phyloP scores from a whole-genome alignment of 2,797 vertebrate species.

The Anniella stebbinsi region DNA sequence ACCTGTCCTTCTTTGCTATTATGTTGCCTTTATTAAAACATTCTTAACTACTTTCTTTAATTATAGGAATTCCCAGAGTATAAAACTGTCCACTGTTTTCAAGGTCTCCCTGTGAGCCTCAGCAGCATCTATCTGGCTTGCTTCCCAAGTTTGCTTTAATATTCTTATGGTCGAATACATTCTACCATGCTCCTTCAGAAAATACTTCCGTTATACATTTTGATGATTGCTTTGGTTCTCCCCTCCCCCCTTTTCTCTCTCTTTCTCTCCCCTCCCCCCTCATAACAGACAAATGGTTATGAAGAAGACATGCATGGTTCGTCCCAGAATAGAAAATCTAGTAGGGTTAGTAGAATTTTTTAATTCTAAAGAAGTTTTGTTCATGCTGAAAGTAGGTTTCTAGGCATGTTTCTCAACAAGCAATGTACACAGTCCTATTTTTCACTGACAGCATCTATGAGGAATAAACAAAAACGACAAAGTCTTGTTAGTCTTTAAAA shows the following conservation, averaged over 20 bases:
- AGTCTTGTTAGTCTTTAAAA: not conserved
- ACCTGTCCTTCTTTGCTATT: not conserved
- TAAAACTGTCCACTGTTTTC: not conserved
- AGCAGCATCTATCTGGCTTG: constrained; percentile 22
- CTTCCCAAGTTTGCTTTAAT: constrained; percentile 1
- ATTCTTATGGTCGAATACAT: constrained; percentile 26
- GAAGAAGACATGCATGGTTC: constrained; percentile 82
- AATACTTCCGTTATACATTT: constrained; percentile 28
- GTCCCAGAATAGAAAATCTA: constrained; percentile 81
- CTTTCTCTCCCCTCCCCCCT: constrained; percentile 34
- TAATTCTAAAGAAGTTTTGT: constrained; percentile 3
- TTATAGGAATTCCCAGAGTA: not conserved
- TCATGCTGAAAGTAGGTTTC: constrained; percentile 39
- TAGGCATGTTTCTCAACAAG: not conserved
- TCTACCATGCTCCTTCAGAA: not conserved
- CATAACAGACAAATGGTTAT: constrained; percentile 85
- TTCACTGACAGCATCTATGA: not conserved
- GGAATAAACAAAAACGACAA: not conserved
- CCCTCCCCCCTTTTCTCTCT: constrained; percentile 41
- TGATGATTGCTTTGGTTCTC: not conserved
- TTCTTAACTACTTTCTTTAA: constrained; percentile 63
- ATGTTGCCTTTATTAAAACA: not conserved
- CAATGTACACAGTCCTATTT: not conserved
- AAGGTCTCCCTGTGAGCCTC: not conserved
- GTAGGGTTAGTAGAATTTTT: constrained; percentile 87